These are phyloP conservation scores for Ectobius pallidus DNA, from an alignment of 2,888 invertebrate species.

Conservation along the genomic window DNA sequence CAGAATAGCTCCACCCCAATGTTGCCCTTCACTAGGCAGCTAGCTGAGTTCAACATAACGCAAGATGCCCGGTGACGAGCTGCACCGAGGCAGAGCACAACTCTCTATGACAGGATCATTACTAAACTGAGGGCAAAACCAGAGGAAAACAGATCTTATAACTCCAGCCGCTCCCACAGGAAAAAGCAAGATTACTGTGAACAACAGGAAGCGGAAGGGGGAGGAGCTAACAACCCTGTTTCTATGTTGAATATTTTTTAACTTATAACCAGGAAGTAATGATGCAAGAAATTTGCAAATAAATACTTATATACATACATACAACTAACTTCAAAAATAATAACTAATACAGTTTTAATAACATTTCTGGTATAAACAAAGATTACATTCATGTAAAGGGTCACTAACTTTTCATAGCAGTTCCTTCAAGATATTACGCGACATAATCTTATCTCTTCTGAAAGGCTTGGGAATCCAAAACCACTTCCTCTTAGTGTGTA, in stretches of 20 bases:
- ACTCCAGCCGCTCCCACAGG: constrained; percentile 18
- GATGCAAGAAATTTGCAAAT: background rate
- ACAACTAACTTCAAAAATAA: no score
- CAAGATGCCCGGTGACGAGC: constrained; percentile 58
- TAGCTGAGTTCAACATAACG: constrained; percentile 52
- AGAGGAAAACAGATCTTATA: constrained; percentile 8
- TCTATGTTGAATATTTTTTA: no score
- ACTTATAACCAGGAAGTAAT: background rate
- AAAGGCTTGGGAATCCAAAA: no score
- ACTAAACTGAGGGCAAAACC: background rate
- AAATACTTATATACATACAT: no score
- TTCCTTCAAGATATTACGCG: no score
- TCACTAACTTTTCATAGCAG: no score
- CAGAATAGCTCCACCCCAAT: constrained; percentile 38
- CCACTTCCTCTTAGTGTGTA: no score
- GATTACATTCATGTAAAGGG: no score
- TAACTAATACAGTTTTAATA: no score
- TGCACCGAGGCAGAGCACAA: constrained; percentile 45
- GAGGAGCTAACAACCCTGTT: constrained; percentile 1
- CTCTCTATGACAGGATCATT: background rate
- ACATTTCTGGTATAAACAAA: no score
- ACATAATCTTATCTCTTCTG: no score
- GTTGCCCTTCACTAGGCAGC: constrained; percentile 65
- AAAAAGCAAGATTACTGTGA: constrained; percentile 20
- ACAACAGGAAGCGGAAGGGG: constrained; percentile 35